A percentile compares a stretch with the other conserved stretches of the same genome.
These are phyloP conservation scores for Holothuria scabra DNA, from an alignment of 53 echinoderm and acorn worm species.

Conservation along the genomic window DNA sequence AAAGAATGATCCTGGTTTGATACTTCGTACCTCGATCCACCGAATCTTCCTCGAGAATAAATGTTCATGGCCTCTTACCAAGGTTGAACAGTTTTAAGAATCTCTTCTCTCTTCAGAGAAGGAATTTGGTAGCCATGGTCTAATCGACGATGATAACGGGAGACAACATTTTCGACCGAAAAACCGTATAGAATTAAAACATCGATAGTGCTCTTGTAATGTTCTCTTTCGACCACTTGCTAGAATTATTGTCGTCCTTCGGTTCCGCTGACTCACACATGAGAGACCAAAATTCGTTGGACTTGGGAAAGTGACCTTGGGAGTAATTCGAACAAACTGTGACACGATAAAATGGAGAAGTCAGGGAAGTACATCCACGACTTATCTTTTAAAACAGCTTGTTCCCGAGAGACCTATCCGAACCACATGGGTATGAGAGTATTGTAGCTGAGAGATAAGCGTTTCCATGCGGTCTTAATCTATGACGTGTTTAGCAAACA, in stretches of 20 bases:
- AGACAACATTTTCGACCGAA: constrained; percentile 48
- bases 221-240: constrained; percentile 15
- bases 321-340: constrained; percentile 61
- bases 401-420: constrained; percentile 54
- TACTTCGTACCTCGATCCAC: too few species aligned
- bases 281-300: constrained; percentile 44
- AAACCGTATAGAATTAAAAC: too few species aligned
- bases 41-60: constrained; percentile 58
- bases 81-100: too few species aligned
- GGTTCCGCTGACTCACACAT: constrained; percentile 66
- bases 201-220: too few species aligned
- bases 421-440: constrained; percentile 58
- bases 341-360: constrained; percentile 59
- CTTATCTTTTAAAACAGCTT: constrained; percentile 10
- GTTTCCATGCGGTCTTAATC: not conserved
- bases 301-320: constrained; percentile 49
- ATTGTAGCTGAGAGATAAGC: constrained; percentile 36
- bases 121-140: constrained; percentile 61
- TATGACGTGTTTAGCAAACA: not conserved
- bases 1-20: constrained; percentile 63
- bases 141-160: constrained; percentile 51
- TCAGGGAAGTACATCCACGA: too few species aligned
- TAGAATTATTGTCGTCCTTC: not conserved
- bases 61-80: constrained; percentile 35
- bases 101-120: too few species aligned